Conservation (phyloP, 2,888 invertebrate species). For the Caenorhabditis sulstoni region DNA sequence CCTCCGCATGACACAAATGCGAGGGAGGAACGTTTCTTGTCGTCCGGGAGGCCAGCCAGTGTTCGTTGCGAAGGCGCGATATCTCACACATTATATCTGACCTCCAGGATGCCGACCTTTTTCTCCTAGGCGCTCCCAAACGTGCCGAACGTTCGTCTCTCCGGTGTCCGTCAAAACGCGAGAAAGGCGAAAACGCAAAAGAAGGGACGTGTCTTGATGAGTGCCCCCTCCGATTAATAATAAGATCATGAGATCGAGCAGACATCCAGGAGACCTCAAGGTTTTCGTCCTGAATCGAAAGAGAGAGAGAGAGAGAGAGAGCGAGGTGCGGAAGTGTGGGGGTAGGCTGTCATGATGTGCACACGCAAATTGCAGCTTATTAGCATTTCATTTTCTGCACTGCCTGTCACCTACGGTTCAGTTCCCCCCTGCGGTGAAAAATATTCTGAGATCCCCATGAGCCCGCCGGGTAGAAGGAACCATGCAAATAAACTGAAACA, state of each 20-base stretch:
- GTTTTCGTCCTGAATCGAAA: slow-evolving; percentile 5
- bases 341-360: neutral
- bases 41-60: slow-evolving; percentile 9
- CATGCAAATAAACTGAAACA: too few species aligned
- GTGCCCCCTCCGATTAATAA: slow-evolving; percentile 40
- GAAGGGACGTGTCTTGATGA: slow-evolving; percentile 42
- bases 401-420: neutral
- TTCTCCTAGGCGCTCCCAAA: neutral
- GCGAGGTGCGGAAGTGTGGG: neutral
- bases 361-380: slow-evolving; percentile 41
- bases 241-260: slow-evolving; percentile 55
- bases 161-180: slow-evolving; percentile 21
- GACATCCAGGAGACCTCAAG: slow-evolving; percentile 12
- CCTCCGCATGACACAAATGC: slow-evolving; percentile 7
- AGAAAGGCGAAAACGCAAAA: too few species aligned
- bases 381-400: slow-evolving; percentile 16
- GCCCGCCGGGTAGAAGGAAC: too few species aligned
- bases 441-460: too few species aligned
- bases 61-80: slow-evolving; percentile 52
- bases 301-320: slow-evolving; percentile 15
- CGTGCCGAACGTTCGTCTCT: slow-evolving; percentile 33
- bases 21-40: neutral
- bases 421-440: neutral
- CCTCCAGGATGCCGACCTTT: slow-evolving; percentile 56
- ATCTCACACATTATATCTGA: slow-evolving; percentile 61